Evolutionary conservation across 2,888 invertebrate genomes (phyloP), one percentile per base, ranked within the genome.

Genomic region (Sphaerophoria taeniata): DNA sequence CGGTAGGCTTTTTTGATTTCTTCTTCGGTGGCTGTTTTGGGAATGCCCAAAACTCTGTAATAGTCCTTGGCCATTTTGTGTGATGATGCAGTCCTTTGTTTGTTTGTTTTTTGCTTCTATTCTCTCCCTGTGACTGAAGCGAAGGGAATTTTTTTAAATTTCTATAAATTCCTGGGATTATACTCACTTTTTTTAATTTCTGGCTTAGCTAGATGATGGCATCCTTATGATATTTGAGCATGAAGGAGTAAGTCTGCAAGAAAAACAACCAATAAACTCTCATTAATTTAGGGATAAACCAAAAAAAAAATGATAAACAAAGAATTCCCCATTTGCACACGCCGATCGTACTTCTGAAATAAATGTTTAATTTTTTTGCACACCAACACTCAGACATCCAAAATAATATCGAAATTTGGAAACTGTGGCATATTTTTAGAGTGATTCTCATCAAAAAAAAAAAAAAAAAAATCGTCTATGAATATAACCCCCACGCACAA

Each of bases 1-100:
- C 98, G 95, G 92, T 99, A 99, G 4, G 98, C 98, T 91, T 98
- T 99, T 92, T 98, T 98, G 90, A 99, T 98, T 92, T 99, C 99
- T 90, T 99, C 99, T 88, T 99, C 99, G 81, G 95, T 95, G 67
- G 99, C 98, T 89, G 95, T 95, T 93, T 96, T 97, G 73, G 94
- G 89, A 88, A 99, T 93, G 87, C 98, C 99, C 88, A 99, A 93
- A 89, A 95, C 97, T 93, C 97, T 97, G 93, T 99, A 99, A 92
- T 98, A 99, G 93, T 99, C 98, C 93, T 99, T 99, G 82, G 98
- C 99, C 99, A 99, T 98, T 90, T 88, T 92, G 56, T 73, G 49
- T 49, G 49, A 16, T 24, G 58, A 6, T 43, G 33, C 34, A 65
- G 65, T 65, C 71, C 75, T 47, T 33, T 51, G 24, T 82, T 63